Conservation (phyloP, 64 coral and sea anemone genomes). For the Platygyra sinensis region DNA sequence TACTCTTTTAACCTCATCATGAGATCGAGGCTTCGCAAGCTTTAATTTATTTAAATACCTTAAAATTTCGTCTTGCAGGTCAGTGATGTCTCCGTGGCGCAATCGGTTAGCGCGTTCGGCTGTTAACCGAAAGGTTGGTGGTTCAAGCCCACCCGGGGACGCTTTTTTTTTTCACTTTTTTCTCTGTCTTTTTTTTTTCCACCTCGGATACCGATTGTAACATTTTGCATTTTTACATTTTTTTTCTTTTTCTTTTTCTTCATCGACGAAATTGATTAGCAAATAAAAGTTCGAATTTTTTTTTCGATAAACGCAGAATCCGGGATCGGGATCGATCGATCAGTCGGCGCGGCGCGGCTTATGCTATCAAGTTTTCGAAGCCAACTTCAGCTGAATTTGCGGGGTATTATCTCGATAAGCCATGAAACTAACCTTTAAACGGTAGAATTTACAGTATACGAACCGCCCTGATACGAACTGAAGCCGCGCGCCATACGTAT, state of each 20-base stretch:
- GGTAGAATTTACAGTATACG: too few relatives aligned
- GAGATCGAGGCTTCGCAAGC: neutral
- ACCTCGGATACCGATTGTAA: neutral
- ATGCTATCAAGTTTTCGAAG: too few relatives aligned
- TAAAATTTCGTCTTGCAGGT: neutral
- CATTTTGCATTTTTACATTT: neutral
- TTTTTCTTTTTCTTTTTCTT: neutral
- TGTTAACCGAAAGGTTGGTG: constrained; percentile 97
- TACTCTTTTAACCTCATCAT: neutral
- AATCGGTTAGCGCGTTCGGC: constrained; percentile 98
- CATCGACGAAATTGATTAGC: neutral
- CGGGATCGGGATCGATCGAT: too few relatives aligned
- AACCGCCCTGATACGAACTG: too few relatives aligned
- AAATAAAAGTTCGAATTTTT: neutral
- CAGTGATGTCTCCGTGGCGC: constrained; percentile 74
- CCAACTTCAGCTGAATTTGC: too few relatives aligned
- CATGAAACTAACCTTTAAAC: too few relatives aligned
- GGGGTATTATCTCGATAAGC: too few relatives aligned
- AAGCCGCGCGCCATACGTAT: too few relatives aligned
- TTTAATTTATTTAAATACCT: neutral
- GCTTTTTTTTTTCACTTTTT: constrained; percentile 29
- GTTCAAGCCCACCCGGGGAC: constrained; percentile 99
- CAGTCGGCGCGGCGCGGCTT: too few relatives aligned
- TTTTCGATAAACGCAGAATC: neutral
- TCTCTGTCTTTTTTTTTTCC: neutral